Conservation (phyloP, 2,888 invertebrate genomes). For the Drosophila nigricruria region DNA sequence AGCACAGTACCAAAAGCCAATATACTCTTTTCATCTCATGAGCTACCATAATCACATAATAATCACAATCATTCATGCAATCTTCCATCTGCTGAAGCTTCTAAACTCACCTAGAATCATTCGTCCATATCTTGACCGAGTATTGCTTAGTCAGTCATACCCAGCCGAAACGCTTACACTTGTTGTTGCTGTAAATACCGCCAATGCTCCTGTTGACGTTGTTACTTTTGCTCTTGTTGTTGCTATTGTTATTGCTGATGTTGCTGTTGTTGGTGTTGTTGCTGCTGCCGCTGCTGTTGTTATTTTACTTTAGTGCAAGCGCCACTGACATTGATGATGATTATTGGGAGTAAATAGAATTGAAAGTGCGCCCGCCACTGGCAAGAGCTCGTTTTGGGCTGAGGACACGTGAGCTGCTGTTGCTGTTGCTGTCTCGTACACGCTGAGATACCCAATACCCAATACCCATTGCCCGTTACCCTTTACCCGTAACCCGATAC, state of each 20-base stretch:
- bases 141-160: not conserved
- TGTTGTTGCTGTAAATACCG: conserved; percentile 52
- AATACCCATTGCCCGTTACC: not conserved
- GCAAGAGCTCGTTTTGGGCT: conserved; percentile 31
- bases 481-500: not conserved
- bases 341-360: conserved; percentile 83
- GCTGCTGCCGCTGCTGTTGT: conserved; percentile 43
- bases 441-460: not conserved
- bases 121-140: not conserved
- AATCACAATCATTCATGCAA: no score
- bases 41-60: not conserved
- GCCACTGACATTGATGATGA: conserved; percentile 83
- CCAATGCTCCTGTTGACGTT: conserved; percentile 73
- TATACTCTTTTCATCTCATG: not conserved
- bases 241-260: conserved; percentile 2
- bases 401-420: conserved; percentile 51
- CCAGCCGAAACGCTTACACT: not conserved
- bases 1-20: no score
- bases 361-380: conserved; percentile 65
- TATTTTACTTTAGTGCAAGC: conserved; percentile 70
- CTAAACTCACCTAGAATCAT: no score
- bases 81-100: no score
- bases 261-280: not conserved
- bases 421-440: conserved; percentile 63
- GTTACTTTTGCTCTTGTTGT: conserved; percentile 45